Conservation (phyloP, 1,140 invertebrate genomes). For the Heliconius melpomene region DNA sequence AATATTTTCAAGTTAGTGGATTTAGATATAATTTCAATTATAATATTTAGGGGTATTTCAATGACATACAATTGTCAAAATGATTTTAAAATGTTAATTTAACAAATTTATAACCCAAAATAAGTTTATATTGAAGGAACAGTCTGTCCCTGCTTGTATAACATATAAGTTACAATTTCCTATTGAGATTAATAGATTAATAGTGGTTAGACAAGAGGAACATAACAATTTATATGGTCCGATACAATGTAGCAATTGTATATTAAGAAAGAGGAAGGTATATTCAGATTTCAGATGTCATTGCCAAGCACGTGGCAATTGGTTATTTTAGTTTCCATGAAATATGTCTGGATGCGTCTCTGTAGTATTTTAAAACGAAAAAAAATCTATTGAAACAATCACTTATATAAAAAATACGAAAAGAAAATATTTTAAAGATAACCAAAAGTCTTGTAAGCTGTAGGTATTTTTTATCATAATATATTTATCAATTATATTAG, state of each 20-base stretch:
- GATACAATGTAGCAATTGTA: slow-evolving; percentile 5
- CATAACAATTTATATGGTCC: slow-evolving; percentile 19
- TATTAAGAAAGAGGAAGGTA: background rate
- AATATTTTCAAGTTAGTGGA: too few species aligned
- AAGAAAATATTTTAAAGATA: too few species aligned
- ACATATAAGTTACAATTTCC: slow-evolving; percentile 1
- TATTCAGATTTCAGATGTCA: background rate
- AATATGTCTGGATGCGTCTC: slow-evolving; percentile 48
- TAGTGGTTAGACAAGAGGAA: slow-evolving; percentile 10
- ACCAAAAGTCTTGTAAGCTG: too few species aligned
- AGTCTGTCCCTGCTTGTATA: background rate
- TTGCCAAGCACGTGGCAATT: slow-evolving; percentile 38
- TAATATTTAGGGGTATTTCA: too few species aligned
- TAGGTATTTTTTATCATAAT: background rate
- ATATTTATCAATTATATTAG: background rate
- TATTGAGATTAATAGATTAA: slow-evolving; percentile 5
- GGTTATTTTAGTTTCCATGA: slow-evolving; percentile 47
- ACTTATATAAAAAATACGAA: background rate
- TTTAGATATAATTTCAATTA: too few species aligned
- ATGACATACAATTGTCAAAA: too few species aligned
- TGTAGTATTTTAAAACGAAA: slow-evolving; percentile 46
- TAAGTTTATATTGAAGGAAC: too few species aligned
- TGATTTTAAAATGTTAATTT: too few species aligned
- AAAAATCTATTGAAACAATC: background rate
- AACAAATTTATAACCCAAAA: too few species aligned